Conservation (phyloP, 1,140 invertebrate genomes). For the Halyomorpha halys region DNA sequence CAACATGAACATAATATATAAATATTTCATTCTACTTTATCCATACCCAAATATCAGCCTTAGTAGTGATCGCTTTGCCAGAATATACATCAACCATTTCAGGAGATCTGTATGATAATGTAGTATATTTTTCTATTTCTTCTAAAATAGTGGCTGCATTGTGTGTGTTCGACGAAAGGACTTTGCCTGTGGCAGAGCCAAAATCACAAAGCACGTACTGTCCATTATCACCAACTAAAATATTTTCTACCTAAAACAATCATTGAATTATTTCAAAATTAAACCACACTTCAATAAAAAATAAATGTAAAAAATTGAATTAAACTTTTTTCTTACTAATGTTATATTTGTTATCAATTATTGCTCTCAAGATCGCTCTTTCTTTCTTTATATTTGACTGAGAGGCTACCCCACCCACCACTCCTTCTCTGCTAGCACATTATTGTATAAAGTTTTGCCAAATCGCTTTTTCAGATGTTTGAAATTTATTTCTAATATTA, state of each 20-base stretch:
- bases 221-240: conserved; percentile 64
- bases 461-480: no score
- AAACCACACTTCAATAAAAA: no score
- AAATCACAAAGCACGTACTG: conserved; percentile 82
- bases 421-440: no score
- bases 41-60: conserved; percentile 82
- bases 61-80: conserved; percentile 79
- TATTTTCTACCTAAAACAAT: conserved; percentile 70
- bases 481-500: no score
- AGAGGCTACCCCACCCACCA: no score
- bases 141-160: conserved; percentile 70
- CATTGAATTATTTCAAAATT: not conserved
- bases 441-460: no score
- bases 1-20: no score
- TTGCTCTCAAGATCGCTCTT: no score
- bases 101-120: conserved; percentile 81
- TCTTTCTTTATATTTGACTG: no score
- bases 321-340: no score
- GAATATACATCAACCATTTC: conserved; percentile 94
- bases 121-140: conserved; percentile 91
- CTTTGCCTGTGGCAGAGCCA: conserved; percentile 75
- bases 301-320: no score
- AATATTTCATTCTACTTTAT: not conserved
- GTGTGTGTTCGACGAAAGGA: conserved; percentile 54
- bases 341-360: no score